Conservation (phyloP, 2,888 invertebrate species). For the Sphaerophoria taeniata region DNA sequence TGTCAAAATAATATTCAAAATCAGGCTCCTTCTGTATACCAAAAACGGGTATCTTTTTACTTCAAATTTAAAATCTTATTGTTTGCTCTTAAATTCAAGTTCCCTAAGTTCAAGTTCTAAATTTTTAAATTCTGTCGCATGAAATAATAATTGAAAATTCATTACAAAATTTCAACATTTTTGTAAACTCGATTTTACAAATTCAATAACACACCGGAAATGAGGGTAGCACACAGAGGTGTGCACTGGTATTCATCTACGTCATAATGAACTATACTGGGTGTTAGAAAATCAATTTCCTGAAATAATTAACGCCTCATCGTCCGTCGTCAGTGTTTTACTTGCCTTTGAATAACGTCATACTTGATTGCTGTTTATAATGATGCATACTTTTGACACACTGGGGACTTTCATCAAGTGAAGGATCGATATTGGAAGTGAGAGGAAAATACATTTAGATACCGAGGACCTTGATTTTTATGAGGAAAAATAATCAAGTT, state of each 20-base stretch:
- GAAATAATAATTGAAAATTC: constrained; percentile 26
- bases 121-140: neutral
- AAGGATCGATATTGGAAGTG: neutral
- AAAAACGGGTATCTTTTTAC: too few relatives aligned
- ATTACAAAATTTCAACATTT: constrained; percentile 18
- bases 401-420: neutral
- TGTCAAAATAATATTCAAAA: too few relatives aligned
- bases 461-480: neutral
- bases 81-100: too few relatives aligned
- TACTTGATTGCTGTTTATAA: constrained; percentile 20
- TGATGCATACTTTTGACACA: constrained; percentile 6
- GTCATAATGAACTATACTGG: neutral
- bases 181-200: constrained; percentile 17
- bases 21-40: too few relatives aligned
- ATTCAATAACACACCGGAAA: constrained; percentile 29
- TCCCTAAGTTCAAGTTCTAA: neutral
- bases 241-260: neutral
- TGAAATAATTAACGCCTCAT: constrained; percentile 32
- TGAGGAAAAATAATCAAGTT: neutral
- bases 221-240: constrained; percentile 3
- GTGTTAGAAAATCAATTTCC: constrained; percentile 40
- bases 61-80: too few relatives aligned
- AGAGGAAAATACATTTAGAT: neutral
- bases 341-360: constrained; percentile 6
- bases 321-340: neutral